A percentile compares a stretch with the other conserved stretches of the same genome.
These are phyloP conservation scores for Zonitis immaculata DNA, from an alignment of 2,888 invertebrate species.

Conservation along the genomic window DNA sequence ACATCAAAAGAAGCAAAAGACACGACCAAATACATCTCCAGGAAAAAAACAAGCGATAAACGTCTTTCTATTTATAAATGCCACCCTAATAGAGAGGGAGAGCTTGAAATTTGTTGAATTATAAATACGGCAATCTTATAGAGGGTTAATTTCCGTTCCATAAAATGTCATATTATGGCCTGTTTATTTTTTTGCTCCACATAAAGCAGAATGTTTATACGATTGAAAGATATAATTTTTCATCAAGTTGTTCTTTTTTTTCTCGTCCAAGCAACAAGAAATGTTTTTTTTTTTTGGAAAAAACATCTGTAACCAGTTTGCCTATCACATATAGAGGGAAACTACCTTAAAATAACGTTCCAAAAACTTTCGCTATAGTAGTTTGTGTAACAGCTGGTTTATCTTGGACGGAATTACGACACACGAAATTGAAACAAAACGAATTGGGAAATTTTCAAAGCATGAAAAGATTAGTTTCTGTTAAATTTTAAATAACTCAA, in stretches of 20 bases:
- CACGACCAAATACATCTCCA: background rate
- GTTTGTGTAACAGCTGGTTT: background rate
- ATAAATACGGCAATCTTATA: background rate
- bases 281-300: too few relatives aligned
- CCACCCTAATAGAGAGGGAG: background rate
- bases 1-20: constrained; percentile 18
- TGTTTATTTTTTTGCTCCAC: background rate
- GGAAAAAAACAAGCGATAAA: background rate
- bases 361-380: background rate
- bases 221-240: background rate
- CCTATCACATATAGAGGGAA: background rate
- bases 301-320: background rate
- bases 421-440: background rate
- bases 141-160: background rate
- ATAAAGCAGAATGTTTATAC: too few relatives aligned
- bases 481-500: background rate
- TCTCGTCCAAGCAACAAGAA: too few relatives aligned
- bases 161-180: background rate
- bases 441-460: background rate
- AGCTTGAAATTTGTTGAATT: background rate
- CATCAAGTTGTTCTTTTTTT: too few relatives aligned
- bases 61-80: background rate
- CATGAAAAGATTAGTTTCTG: background rate
- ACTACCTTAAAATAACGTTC: background rate
- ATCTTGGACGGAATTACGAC: background rate